A percentile compares a stretch with the other conserved stretches of the same genome.
Conservation (phyloP, 2,113 vertebrate genomes). For the Drymodes brunneopygia region DNA sequence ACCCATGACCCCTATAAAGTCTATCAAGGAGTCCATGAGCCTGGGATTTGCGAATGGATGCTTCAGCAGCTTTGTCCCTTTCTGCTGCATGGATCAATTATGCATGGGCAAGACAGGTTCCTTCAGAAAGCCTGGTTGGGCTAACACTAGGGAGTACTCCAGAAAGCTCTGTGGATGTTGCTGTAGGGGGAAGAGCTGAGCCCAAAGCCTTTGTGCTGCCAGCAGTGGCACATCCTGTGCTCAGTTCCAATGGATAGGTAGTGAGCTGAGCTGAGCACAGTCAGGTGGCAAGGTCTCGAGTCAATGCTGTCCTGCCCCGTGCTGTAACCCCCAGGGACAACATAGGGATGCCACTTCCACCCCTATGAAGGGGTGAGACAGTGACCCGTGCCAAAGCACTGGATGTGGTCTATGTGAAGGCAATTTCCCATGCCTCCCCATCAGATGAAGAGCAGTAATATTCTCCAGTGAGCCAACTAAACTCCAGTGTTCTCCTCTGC, state of each 20-base stretch:
- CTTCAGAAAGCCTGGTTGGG: neutral
- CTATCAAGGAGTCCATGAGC: neutral
- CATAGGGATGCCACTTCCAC: neutral
- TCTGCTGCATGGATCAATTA: neutral
- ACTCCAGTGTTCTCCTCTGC: neutral
- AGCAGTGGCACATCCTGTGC: neutral
- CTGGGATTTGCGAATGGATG: neutral
- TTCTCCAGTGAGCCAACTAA: neutral
- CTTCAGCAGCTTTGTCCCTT: neutral
- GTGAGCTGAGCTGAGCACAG: accelerated
- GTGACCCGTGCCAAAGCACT: too few species aligned
- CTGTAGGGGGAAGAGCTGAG: neutral
- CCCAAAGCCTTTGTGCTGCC: neutral
- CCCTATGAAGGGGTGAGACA: accelerated
- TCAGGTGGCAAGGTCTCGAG: neutral
- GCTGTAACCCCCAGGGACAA: accelerated
- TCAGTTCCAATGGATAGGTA: accelerated
- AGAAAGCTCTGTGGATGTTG: neutral
- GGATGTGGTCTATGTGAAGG: neutral
- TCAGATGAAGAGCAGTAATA: neutral
- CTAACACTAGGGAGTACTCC: neutral
- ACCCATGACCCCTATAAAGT: neutral
- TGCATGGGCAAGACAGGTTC: neutral
- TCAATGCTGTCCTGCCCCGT: accelerated
- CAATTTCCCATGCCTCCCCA: neutral